phyloP scores from a whole-genome alignment of 2,113 vertebrate genomes.

The Megatriorchis doriae region DNA sequence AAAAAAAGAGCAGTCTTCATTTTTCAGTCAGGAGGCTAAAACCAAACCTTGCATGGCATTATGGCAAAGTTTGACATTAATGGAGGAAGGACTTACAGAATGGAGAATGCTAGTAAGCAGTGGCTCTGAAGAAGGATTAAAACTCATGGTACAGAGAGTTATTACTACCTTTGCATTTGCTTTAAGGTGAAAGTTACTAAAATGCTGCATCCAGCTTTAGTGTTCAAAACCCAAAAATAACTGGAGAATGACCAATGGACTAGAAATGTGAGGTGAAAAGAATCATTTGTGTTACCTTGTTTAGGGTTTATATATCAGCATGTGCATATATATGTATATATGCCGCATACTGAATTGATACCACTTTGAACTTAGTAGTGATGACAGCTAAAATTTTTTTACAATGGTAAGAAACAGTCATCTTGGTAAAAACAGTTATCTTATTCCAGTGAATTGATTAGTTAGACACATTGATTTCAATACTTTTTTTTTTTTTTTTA shows the following conservation, averaged over 20 bases:
- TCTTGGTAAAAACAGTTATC: background rate
- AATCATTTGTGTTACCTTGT: background rate
- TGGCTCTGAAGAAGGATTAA: background rate
- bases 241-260: background rate
- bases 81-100: background rate
- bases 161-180: background rate
- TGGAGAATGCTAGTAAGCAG: background rate
- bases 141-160: background rate
- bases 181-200: background rate
- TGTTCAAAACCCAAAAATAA: background rate
- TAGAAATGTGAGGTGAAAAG: background rate
- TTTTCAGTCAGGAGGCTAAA: background rate
- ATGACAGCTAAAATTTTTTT: background rate
- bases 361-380: background rate
- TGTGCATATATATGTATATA: background rate
- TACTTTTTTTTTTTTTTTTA: no score
- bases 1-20: background rate
- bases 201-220: background rate
- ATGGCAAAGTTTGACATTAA: background rate
- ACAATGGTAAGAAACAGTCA: background rate
- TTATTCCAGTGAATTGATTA: background rate
- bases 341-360: background rate
- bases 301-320: background rate
- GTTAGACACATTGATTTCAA: background rate
- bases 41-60: background rate